Evolutionary conservation across 2,888 invertebrate species (phyloP).

Genomic region (Ormyrus rosae): DNA sequence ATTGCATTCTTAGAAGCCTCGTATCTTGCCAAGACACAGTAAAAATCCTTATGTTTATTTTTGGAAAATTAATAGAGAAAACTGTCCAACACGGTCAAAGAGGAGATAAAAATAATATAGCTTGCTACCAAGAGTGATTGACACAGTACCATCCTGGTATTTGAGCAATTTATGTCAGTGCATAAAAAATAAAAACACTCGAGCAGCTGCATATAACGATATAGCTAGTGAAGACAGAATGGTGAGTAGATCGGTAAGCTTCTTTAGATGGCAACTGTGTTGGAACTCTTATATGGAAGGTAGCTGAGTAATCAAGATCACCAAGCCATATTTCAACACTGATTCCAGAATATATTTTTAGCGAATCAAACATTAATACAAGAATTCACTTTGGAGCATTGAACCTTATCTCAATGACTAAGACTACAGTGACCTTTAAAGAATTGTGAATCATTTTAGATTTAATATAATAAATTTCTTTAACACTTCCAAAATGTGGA

Average conservation of each 20-base stretch:
- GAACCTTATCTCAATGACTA: slow-evolving; percentile 21
- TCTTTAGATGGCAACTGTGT: background rate
- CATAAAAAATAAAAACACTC: background rate
- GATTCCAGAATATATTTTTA: slow-evolving; percentile 25
- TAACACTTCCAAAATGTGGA: too few species aligned
- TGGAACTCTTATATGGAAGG: slow-evolving; percentile 28
- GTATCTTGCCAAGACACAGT: slow-evolving; percentile 58
- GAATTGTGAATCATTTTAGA: too few species aligned
- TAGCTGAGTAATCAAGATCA: slow-evolving; percentile 40
- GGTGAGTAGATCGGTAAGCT: slow-evolving; percentile 46
- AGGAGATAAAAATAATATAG: slow-evolving; percentile 66
- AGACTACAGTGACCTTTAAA: background rate
- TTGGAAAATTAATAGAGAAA: slow-evolving; percentile 63
- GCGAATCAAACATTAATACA: background rate
- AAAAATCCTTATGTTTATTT: slow-evolving; percentile 64
- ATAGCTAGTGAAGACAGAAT: slow-evolving; percentile 27
- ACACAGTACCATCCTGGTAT: slow-evolving; percentile 58
- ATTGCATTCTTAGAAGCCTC: slow-evolving; percentile 26
- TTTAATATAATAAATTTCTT: too few species aligned
- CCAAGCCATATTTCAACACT: slow-evolving; percentile 19
- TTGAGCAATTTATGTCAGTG: background rate
- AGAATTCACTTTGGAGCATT: slow-evolving; percentile 2
- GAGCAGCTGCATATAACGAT: slow-evolving; percentile 36
- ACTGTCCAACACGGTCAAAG: slow-evolving; percentile 58
- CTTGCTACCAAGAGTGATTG: slow-evolving; percentile 55